phyloP scores from a whole-genome alignment of 2,113 vertebrate genomes.

The Plestiodon gilberti region DNA sequence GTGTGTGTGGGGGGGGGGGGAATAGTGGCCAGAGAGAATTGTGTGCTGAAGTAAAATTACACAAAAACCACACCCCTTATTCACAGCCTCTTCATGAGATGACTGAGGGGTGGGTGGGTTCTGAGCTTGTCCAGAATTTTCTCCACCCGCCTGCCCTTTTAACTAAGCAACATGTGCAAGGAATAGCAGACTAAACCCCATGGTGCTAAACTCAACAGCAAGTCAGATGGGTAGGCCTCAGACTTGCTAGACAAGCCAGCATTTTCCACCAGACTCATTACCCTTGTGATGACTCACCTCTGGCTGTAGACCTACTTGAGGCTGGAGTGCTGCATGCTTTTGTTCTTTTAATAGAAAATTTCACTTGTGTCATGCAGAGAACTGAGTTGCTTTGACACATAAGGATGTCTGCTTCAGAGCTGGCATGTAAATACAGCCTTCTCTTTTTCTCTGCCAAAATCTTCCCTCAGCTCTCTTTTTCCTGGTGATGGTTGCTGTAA shows the following conservation, averaged over 20 bases:
- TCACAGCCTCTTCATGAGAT: too few relatives aligned
- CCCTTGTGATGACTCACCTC: neutral
- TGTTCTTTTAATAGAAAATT: neutral
- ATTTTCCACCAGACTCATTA: neutral
- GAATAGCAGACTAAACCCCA: neutral
- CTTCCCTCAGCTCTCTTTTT: neutral
- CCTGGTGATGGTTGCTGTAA: neutral
- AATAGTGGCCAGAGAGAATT: too few relatives aligned
- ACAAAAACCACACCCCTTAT: too few relatives aligned
- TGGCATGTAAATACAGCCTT: neutral
- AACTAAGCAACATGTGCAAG: neutral
- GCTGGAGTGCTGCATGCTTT: neutral
- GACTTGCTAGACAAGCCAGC: constrained; percentile 8
- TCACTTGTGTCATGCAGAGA: neutral
- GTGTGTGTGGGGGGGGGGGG: too few relatives aligned
- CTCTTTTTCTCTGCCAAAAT: neutral
- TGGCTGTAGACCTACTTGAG: neutral
- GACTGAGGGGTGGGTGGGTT: too few relatives aligned
- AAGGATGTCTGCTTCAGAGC: neutral
- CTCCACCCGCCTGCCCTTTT: neutral
- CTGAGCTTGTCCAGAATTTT: neutral
- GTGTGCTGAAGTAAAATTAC: too few relatives aligned
- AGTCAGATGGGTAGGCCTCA: neutral
- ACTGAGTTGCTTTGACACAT: neutral
- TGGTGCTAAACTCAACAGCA: neutral